A percentile compares a stretch with the other conserved stretches of the same genome.
These are phyloP conservation scores for Schmidtea mediterranea DNA, from an alignment of 1,140 invertebrate genomes.

Conservation along the genomic window DNA sequence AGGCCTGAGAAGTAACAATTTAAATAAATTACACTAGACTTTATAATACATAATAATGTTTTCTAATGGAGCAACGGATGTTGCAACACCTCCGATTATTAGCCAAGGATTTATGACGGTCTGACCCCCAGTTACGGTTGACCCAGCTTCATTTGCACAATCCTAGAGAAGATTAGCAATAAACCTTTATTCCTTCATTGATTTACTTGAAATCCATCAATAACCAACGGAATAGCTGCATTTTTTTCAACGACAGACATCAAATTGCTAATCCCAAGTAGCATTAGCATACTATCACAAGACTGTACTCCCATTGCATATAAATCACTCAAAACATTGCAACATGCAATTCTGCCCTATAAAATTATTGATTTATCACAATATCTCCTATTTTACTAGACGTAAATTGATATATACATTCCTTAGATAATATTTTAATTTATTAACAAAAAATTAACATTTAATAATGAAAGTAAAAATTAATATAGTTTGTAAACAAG, in stretches of 20 bases:
- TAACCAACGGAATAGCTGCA: slow-evolving; percentile 70
- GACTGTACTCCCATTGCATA: slow-evolving; percentile 98
- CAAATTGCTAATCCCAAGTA: slow-evolving; percentile 39
- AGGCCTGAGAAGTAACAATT: no score
- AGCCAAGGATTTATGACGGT: slow-evolving; percentile 93
- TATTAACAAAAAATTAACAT: no score
- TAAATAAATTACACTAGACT: no score
- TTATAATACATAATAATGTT: slow-evolving; percentile 83
- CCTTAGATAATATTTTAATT: no score
- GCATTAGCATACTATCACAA: slow-evolving; percentile 95
- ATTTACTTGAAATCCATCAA: slow-evolving; percentile 58
- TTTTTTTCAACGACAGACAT: slow-evolving; percentile 69
- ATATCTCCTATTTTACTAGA: no score
- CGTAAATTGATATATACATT: no score
- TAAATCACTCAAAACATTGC: slow-evolving; percentile 88
- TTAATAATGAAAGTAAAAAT: no score
- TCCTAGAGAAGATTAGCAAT: no score
- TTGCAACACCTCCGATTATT: slow-evolving; percentile 79
- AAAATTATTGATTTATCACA: slow-evolving; percentile 13
- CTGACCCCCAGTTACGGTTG: slow-evolving; percentile 72
- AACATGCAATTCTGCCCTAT: slow-evolving; percentile 71
- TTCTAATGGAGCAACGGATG: slow-evolving; percentile 62
- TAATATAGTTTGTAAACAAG: no score
- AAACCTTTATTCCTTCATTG: no score
- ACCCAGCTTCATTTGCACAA: slow-evolving; percentile 69